Evolutionary conservation across 2,888 invertebrate genomes (phyloP).

Genomic region (Tribolium freemani): DNA sequence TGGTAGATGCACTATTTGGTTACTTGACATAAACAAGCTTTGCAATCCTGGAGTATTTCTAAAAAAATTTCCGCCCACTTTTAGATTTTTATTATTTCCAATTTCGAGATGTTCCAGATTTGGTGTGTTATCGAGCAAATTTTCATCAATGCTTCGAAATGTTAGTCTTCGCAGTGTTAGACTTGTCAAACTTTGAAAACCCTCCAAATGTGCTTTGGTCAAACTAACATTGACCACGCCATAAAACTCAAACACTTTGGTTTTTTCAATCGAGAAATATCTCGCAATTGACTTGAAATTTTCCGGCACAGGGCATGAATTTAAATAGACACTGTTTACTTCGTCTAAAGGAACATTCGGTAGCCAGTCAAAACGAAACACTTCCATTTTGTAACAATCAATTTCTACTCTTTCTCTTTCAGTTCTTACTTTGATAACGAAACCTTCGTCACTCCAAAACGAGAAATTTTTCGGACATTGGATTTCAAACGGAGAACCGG

Average conservation of each 20-base stretch:
- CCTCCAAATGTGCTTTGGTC: not conserved
- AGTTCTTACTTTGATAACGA: constrained; percentile 37
- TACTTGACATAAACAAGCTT: not conserved
- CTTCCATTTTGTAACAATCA: not conserved
- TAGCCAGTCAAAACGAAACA: not conserved
- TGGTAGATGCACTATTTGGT: not conserved
- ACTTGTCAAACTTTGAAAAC: constrained; percentile 11
- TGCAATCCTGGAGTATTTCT: not conserved
- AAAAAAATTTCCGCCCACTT: not conserved
- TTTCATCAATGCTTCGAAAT: not conserved
- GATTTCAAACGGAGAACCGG: not conserved
- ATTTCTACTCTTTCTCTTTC: not conserved
- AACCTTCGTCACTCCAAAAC: not conserved
- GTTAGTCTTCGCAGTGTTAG: not conserved
- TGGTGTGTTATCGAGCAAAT: not conserved
- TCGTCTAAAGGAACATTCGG: not conserved
- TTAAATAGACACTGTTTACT: not conserved
- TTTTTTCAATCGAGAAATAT: not conserved
- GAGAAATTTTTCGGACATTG: not conserved
- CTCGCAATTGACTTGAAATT: not conserved
- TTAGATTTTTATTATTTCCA: not conserved
- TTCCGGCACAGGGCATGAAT: not conserved
- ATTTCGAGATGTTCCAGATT: not conserved
- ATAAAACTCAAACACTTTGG: not conserved
- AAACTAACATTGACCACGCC: not conserved